Evolutionary conservation across 2,113 vertebrate genomes (phyloP), one percentile per base, ranked within the genome.

Genomic region (Ctenodactylus gundi): DNA sequence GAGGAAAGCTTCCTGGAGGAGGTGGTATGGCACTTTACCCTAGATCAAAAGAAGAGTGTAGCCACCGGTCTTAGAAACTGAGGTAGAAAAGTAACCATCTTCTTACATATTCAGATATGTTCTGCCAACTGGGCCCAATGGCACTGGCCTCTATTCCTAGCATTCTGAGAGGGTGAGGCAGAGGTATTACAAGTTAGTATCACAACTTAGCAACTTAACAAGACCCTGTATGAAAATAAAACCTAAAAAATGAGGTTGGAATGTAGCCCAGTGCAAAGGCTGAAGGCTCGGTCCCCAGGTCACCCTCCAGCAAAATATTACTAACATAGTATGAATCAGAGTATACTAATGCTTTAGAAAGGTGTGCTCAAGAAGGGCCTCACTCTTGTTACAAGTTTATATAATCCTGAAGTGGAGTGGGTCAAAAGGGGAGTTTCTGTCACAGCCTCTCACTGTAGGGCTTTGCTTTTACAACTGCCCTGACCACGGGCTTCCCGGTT

Each of bases 81-180:
- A 88, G 57, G 62, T 46, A 93, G 46, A 90, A 75, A 70, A 80
- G 17, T 31, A 46, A 9, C 11, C 72, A 25, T 49, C 55, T 80
- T 77, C 41, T 73, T 85, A 77, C 18, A 67, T 57, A 77, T 82
- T 72, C 91, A 88, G 92, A 84, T 57, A 88, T n/a, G n/a, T n/a
- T n/a, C n/a, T n/a, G n/a, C n/a, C n/a, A n/a, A n/a, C n/a, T n/a
- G n/a, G n/a, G n/a, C n/a, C n/a, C n/a, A n/a, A n/a, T n/a, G n/a
- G n/a, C n/a, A n/a, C n/a, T n/a, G n/a, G n/a, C n/a, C n/a, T n/a
- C n/a, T n/a, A n/a, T n/a, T n/a, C n/a, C n/a, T n/a, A n/a, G n/a
- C n/a, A n/a, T n/a, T n/a, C n/a, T n/a, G n/a, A n/a, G n/a, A n/a
- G n/a, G n/a, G n/a, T n/a, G n/a, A n/a, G n/a, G n/a, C n/a, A n/a